These are phyloP conservation scores for Takifugu bimaculatus DNA, from an alignment of 2,113 vertebrate genomes.

Conservation along the genomic window DNA sequence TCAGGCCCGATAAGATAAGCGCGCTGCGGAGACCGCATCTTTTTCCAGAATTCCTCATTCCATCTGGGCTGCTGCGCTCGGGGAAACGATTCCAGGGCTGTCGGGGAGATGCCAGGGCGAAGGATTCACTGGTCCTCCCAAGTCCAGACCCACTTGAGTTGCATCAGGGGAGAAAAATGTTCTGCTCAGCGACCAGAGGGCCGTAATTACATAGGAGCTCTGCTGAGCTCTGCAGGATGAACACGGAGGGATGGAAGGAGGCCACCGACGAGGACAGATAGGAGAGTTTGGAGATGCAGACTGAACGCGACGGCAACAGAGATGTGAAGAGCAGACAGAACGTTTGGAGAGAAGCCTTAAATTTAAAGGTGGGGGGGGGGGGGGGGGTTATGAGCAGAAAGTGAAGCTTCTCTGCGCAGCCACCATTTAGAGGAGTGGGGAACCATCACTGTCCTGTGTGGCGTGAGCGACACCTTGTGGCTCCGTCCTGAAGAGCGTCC, in stretches of 20 bases:
- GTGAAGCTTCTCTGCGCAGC: not conserved
- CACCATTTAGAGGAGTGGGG: not conserved
- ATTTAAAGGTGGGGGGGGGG: not conserved
- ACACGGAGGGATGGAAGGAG: conserved; percentile 37
- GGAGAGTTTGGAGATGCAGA: conserved; percentile 15
- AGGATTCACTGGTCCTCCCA: conserved; percentile 48
- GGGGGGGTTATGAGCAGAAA: not conserved
- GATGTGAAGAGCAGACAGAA: not conserved
- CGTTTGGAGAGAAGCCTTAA: not conserved
- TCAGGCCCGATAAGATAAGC: not conserved
- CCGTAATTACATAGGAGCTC: conserved; percentile 75
- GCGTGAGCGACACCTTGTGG: conserved; percentile 66
- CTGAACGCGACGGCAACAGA: not conserved
- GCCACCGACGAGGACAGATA: conserved; percentile 20
- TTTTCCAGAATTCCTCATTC: not conserved
- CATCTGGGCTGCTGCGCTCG: conserved; percentile 7
- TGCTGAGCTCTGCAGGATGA: conserved; percentile 74
- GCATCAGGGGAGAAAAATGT: conserved; percentile 77
- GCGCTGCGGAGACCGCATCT: not conserved
- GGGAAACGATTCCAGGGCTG: conserved; percentile 12
- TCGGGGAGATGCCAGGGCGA: conserved; percentile 42
- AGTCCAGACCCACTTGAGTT: conserved; percentile 55
- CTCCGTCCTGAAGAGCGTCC: not conserved
- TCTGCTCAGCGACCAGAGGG: conserved; percentile 70
- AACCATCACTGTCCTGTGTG: not conserved